Evolutionary conservation across 2,888 invertebrate species (phyloP), one percentile per base, ranked within the genome.

Genomic region (Myopa testacea): DNA sequence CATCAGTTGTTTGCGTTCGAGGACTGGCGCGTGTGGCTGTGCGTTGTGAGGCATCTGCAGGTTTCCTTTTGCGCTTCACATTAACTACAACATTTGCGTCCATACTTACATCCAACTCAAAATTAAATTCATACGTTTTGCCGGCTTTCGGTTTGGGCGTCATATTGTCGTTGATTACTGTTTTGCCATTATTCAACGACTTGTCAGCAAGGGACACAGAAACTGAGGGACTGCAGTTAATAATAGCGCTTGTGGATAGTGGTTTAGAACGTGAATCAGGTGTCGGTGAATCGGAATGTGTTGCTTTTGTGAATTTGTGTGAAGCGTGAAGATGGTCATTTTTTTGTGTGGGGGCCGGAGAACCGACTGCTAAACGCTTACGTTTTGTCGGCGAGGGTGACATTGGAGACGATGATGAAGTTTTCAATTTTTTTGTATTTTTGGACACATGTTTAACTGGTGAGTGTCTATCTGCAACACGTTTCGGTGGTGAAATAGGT

Each of bases 61-160:
- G 77, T 78, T 88, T 88, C 80, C 86, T 87, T 80, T 89, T 89
- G 19, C 90, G 86, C 79, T 87, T 88, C 0, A 90, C 87, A 79
- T 89, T 89, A 1, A 90, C 87, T 76, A 90, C 84, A 52, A 90
- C 88, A 83, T 90, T 88, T n/a, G 89, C 89, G 80, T 90, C 89
- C 85, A 89, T 82, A 79, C 89, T 89, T 6, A 90, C 89, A 81
- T 90, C 88, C 52, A 90, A 79, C 78, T 89, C 89, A 73, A 90
- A 87, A 82, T 89, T 89, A 34, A 90, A 86, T 79, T 89, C 87
- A 77, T 89, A 89, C 0, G 87, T 88, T 82, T 90, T 90, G 3
- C 84, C 84, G 16, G 86, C 84, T 40, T 85, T 86, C 10, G 85
- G 83, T 76, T 87, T 88, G 0, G 88, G 89, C 0, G 88, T 87